phyloP scores from a whole-genome alignment of 2,113 vertebrate genomes.

The Nipponia nippon region DNA sequence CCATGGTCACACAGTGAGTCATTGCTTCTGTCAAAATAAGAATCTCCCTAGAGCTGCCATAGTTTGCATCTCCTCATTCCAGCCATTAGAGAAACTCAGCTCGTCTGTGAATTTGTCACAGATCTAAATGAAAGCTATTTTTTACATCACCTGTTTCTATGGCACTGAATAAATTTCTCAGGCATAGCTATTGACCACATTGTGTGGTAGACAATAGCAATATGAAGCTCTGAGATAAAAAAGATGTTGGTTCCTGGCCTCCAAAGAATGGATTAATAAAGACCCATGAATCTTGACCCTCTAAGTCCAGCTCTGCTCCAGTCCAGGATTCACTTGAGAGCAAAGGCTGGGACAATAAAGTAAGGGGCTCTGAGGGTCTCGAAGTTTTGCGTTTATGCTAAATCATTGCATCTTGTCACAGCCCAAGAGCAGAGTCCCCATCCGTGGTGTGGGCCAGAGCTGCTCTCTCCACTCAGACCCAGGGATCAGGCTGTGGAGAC shows the following conservation, averaged over 20 bases:
- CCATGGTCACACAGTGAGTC: constrained; percentile 2
- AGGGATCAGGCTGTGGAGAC: not conserved
- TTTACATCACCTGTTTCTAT: not conserved
- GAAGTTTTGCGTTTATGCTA: not conserved
- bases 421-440: not conserved
- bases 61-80: not conserved
- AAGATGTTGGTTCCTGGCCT: not conserved
- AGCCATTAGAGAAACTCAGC: not conserved
- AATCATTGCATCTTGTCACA: not conserved
- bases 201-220: not conserved
- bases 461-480: not conserved
- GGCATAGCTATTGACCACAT: not conserved
- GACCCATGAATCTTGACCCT: not conserved
- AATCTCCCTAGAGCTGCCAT: not conserved
- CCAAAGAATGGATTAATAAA: not conserved
- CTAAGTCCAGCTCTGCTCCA: not conserved
- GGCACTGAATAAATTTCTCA: not conserved
- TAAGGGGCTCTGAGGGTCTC: not conserved
- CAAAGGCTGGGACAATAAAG: not conserved
- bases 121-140: not conserved
- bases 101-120: not conserved
- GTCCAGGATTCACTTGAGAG: not conserved
- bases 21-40: constrained; percentile 43
- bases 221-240: not conserved
- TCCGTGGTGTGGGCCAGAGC: fast-evolving